Evolutionary conservation across 2,113 vertebrate species (phyloP).

Genomic region (Hymenochirus boettgeri): DNA sequence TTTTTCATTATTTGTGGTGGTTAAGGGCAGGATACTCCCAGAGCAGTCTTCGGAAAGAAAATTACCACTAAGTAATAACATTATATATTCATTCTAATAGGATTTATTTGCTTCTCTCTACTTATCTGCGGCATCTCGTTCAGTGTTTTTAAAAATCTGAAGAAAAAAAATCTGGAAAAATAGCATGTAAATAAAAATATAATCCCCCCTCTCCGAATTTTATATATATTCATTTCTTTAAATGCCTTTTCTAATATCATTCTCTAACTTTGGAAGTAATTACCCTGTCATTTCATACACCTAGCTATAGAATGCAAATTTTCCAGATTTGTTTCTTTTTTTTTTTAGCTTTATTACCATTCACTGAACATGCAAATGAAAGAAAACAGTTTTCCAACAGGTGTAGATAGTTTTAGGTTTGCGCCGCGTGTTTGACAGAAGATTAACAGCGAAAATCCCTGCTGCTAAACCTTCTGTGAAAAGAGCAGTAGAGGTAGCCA

Average conservation of each 20-base stretch:
- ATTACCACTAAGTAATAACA: too few species aligned
- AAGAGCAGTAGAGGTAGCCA: conserved; percentile 38
- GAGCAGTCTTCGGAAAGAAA: too few species aligned
- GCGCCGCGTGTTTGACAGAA: conserved; percentile 39
- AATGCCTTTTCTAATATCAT: not conserved
- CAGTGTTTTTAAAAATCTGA: too few species aligned
- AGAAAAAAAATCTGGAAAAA: too few species aligned
- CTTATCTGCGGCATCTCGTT: too few species aligned
- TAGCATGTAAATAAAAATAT: too few species aligned
- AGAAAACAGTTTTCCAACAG: conserved; percentile 12
- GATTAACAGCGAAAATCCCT: conserved; percentile 39
- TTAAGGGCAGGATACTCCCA: too few species aligned
- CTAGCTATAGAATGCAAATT: not conserved
- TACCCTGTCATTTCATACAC: conserved; percentile 5
- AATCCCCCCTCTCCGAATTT: too few species aligned
- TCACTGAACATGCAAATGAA: conserved; percentile 25
- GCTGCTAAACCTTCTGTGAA: conserved; percentile 41
- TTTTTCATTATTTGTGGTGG: too few species aligned
- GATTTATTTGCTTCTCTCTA: too few species aligned
- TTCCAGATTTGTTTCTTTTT: not conserved
- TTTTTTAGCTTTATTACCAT: conserved; percentile 12
- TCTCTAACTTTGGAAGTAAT: conserved; percentile 2
- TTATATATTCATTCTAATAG: too few species aligned
- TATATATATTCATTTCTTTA: too few species aligned
- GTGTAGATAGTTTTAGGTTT: conserved; percentile 28